Evolutionary conservation across 2,888 invertebrate genomes (phyloP).

Genomic region (Phasia obesa): DNA sequence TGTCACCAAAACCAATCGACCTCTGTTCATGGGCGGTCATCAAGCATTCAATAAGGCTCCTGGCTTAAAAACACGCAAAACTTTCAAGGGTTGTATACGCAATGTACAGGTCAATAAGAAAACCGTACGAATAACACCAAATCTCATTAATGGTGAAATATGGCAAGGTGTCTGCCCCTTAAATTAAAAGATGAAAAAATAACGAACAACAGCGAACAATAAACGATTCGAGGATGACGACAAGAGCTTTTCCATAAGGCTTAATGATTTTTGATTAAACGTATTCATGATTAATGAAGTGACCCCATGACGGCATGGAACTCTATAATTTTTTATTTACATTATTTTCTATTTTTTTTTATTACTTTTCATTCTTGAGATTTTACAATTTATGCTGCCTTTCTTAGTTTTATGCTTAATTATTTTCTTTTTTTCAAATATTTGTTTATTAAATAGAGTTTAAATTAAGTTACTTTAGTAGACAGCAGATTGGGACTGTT

Average conservation of each 20-base stretch:
- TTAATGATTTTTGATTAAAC: constrained; percentile 20
- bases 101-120: constrained; percentile 87
- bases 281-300: constrained; percentile 84
- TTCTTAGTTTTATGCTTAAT: constrained; percentile 18
- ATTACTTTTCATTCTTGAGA: neutral
- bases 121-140: constrained; percentile 83
- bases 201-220: constrained; percentile 6
- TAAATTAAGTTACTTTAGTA: neutral
- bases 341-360: neutral
- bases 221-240: constrained; percentile 38
- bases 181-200: constrained; percentile 83
- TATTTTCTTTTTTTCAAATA: neutral
- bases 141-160: constrained; percentile 88
- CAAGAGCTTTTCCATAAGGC: constrained; percentile 11
- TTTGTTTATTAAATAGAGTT: neutral
- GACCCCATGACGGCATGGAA: neutral
- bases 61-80: constrained; percentile 88
- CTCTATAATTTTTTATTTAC: neutral
- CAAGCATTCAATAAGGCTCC: constrained; percentile 84
- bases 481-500: too few relatives aligned
- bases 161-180: constrained; percentile 91
- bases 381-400: constrained; percentile 15
- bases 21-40: constrained; percentile 96
- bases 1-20: constrained; percentile 91
- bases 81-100: constrained; percentile 91